Evolutionary conservation across 2,888 invertebrate species (phyloP).

Genomic region (Coecobrya sp.): DNA sequence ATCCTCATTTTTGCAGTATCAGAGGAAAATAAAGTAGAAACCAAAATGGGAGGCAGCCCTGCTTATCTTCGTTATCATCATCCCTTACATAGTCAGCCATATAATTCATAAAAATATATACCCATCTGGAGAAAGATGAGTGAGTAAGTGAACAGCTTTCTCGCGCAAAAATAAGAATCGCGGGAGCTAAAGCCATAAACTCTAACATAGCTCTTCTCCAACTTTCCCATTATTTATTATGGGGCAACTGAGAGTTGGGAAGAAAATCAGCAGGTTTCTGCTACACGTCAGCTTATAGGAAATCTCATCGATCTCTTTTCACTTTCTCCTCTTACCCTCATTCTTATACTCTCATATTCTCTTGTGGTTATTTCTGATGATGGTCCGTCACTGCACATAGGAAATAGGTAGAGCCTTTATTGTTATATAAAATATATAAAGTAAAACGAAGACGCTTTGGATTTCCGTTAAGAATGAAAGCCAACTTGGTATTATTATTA

Average conservation of each 20-base stretch:
- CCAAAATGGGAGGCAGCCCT: not conserved
- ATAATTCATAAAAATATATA: conserved; percentile 11
- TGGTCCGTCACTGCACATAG: not conserved
- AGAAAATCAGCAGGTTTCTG: conserved; percentile 72
- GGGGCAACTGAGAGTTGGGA: conserved; percentile 77
- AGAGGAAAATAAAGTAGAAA: not conserved
- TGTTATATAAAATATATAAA: conserved; percentile 45
- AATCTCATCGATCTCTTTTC: conserved; percentile 79
- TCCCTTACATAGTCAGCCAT: not conserved
- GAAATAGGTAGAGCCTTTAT: not conserved
- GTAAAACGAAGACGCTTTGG: not conserved
- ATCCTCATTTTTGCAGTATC: conserved; percentile 9
- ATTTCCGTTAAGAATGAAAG: conserved; percentile 14
- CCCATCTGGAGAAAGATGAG: conserved; percentile 49
- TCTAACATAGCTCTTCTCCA: conserved; percentile 34
- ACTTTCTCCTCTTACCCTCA: conserved; percentile 59
- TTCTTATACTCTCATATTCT: conserved; percentile 13
- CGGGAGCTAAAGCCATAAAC: conserved; percentile 56
- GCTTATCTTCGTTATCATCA: conserved; percentile 13
- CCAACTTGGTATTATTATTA: conserved; percentile 35
- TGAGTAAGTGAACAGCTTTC: conserved; percentile 61
- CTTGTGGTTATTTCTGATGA: not conserved
- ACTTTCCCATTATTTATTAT: conserved; percentile 78
- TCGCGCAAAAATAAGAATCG: not conserved
- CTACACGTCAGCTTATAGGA: conserved; percentile 73